These are phyloP conservation scores for Drosophila kepulauana DNA, from an alignment of 1,140 invertebrate genomes.

Conservation along the genomic window DNA sequence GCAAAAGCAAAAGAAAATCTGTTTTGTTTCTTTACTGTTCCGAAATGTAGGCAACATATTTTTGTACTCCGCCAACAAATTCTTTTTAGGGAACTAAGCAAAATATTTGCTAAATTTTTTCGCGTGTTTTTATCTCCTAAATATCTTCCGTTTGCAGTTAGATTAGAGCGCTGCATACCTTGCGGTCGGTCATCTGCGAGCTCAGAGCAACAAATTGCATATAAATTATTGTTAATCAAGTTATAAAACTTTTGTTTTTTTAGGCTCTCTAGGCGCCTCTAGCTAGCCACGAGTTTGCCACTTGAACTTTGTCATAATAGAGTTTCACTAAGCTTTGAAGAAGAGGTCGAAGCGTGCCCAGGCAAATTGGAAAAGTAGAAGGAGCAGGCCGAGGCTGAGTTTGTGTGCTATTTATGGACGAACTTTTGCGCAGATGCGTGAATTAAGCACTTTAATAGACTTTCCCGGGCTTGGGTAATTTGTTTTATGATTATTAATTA, in stretches of 20 bases:
- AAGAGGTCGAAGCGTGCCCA: too few species aligned
- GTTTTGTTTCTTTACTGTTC: slow-evolving; percentile 2
- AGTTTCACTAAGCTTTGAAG: slow-evolving; percentile 25
- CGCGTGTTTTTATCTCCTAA: not conserved
- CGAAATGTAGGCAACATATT: slow-evolving; percentile 36
- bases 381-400: not conserved
- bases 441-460: slow-evolving; percentile 26
- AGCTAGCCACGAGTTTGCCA: slow-evolving; percentile 12
- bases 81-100: slow-evolving; percentile 5
- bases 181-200: slow-evolving; percentile 13
- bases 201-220: slow-evolving; percentile 33
- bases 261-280: not conserved
- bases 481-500: not conserved
- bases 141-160: slow-evolving; percentile 22
- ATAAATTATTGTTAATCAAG: slow-evolving; percentile 38
- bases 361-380: not conserved
- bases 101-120: slow-evolving; percentile 36
- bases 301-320: slow-evolving; percentile 41
- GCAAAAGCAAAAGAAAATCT: slow-evolving; percentile 43
- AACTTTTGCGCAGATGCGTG: slow-evolving; percentile 17
- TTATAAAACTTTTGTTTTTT: slow-evolving; percentile 27
- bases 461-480: slow-evolving; percentile 3
- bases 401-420: slow-evolving; percentile 27
- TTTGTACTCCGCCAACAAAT: slow-evolving; percentile 1
- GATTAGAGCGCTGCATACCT: slow-evolving; percentile 36